Evolutionary conservation across 2,113 vertebrate species (phyloP).

Genomic region (Triplophysa siluroides): DNA sequence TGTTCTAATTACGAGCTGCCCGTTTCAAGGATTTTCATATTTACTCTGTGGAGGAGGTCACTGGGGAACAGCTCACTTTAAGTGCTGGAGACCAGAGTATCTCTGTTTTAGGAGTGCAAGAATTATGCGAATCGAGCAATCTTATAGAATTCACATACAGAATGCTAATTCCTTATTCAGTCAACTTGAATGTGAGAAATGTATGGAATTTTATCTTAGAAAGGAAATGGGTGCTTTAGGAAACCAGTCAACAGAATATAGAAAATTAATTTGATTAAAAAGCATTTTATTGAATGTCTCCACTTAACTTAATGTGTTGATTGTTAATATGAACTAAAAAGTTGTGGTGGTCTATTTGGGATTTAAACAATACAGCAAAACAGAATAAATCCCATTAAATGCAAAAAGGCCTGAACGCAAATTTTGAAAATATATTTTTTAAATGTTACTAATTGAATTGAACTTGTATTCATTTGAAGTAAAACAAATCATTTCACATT

Average conservation of each 20-base stretch:
- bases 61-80: slow-evolving; percentile 37
- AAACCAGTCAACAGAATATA: not conserved
- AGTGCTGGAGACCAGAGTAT: slow-evolving; percentile 27
- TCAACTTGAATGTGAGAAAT: not conserved
- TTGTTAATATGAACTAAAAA: too few relatives aligned
- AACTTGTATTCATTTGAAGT: too few relatives aligned
- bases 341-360: too few relatives aligned
- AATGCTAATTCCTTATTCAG: slow-evolving; percentile 6
- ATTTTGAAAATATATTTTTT: too few relatives aligned
- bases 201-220: not conserved
- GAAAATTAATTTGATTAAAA: not conserved
- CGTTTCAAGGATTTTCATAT: slow-evolving; percentile 26
- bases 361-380: too few relatives aligned
- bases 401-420: too few relatives aligned
- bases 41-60: slow-evolving; percentile 4
- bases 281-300: not conserved
- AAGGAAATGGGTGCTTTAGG: not conserved
- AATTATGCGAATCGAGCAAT: slow-evolving; percentile 42
- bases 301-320: too few relatives aligned
- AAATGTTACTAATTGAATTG: too few relatives aligned
- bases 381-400: too few relatives aligned
- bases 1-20: slow-evolving; percentile 45
- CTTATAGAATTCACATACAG: slow-evolving; percentile 15
- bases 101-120: slow-evolving; percentile 39
- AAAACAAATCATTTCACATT: too few relatives aligned